phyloP scores from a whole-genome alignment of 2,797 vertebrate genomes.

The Gambusia yucatana region DNA sequence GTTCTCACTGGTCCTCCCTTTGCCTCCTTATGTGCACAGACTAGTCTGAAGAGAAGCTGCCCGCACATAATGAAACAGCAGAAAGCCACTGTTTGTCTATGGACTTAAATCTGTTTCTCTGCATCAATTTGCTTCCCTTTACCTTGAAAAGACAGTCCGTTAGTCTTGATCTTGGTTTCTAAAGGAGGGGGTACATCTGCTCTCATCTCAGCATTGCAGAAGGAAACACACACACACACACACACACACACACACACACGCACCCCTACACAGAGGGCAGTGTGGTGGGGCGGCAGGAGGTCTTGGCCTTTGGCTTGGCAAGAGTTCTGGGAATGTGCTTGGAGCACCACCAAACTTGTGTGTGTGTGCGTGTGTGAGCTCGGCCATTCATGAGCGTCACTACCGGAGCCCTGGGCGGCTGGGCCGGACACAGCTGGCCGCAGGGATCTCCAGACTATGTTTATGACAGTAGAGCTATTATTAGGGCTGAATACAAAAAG shows the following conservation, averaged over 20 bases:
- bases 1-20: constrained; percentile 49
- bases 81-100: constrained; percentile 44
- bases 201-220: constrained; percentile 9
- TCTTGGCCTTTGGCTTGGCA: constrained; percentile 68
- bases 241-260: constrained; percentile 4
- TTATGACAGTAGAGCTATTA: constrained; percentile 81
- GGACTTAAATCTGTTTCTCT: constrained; percentile 36
- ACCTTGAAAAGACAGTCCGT: constrained; percentile 13
- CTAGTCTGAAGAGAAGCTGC: constrained; percentile 41
- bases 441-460: constrained; percentile 79
- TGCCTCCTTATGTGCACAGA: constrained; percentile 26
- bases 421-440: constrained; percentile 76
- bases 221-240: constrained; percentile 15
- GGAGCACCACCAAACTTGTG: constrained; percentile 57
- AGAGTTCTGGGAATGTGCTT: constrained; percentile 69
- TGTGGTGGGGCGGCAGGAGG: constrained; percentile 57
- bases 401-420: constrained; percentile 75
- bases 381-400: constrained; percentile 74
- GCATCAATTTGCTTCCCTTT: constrained; percentile 8
- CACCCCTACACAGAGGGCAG: constrained; percentile 16
- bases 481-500: constrained; percentile 70
- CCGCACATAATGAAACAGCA: constrained; percentile 51
- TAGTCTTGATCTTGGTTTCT: constrained; percentile 5
- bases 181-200: constrained; percentile 6
- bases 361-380: constrained; percentile 33